Conservation (phyloP, 35 echinoderm and acorn worm genomes). For the Eucidaris tribuloides region DNA sequence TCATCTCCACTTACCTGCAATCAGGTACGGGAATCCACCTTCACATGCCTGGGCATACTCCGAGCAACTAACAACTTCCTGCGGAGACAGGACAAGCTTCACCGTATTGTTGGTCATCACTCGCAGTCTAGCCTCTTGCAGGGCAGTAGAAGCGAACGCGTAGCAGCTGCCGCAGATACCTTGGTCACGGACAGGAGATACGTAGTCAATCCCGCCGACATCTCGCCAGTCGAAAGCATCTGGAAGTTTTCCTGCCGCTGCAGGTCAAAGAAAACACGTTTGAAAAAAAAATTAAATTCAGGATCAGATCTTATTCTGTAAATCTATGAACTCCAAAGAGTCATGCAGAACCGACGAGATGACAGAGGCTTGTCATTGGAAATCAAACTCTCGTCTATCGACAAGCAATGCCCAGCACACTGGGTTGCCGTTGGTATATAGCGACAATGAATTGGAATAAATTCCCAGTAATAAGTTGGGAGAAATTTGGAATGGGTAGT, state of each 20-base stretch:
- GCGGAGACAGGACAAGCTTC: slow-evolving; percentile 72
- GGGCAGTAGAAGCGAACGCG: slow-evolving; percentile 83
- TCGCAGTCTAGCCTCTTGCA: slow-evolving; percentile 73
- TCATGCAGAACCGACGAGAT: not conserved
- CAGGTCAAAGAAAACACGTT: not conserved
- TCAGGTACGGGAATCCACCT: slow-evolving; percentile 72
- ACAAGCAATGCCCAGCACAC: not conserved
- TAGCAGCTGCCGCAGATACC: slow-evolving; percentile 86
- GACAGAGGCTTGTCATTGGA: not conserved
- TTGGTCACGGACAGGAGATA: slow-evolving; percentile 81
- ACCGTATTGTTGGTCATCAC: slow-evolving; percentile 92
- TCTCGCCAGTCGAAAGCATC: slow-evolving; percentile 50
- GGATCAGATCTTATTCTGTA: not conserved
- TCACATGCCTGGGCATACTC: slow-evolving; percentile 84
- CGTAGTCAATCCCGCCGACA: slow-evolving; percentile 69
- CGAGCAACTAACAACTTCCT: slow-evolving; percentile 86
- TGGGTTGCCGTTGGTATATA: not conserved
- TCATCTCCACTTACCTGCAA: slow-evolving; percentile 58
- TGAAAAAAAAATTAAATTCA: not conserved
- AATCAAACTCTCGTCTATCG: not conserved
- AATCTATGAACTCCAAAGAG: not conserved
- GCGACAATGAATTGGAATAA: not conserved
- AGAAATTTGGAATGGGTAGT: no score
- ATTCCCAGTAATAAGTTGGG: no score
- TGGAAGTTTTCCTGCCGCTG: slow-evolving; percentile 5